phyloP scores from a whole-genome alignment of 2,888 invertebrate genomes.

The Troglohyphantes excavatus region DNA sequence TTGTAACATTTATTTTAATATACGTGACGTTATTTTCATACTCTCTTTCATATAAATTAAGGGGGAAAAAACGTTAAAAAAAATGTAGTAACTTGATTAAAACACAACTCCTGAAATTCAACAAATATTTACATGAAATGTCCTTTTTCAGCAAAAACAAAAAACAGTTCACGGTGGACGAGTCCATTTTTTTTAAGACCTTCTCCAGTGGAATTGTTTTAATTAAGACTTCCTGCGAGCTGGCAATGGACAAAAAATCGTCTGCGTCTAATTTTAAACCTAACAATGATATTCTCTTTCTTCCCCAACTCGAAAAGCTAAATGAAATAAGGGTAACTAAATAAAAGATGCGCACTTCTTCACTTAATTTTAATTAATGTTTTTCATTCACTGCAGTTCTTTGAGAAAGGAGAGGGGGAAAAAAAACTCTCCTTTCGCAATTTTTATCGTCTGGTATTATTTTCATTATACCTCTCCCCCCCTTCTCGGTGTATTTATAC shows the following conservation, averaged over 20 bases:
- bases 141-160: no score
- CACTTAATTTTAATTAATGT: slow-evolving; percentile 45
- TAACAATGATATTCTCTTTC: background rate
- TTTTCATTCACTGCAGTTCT: slow-evolving; percentile 17
- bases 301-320: slow-evolving; percentile 12
- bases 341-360: slow-evolving; percentile 21
- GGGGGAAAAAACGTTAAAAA: no score
- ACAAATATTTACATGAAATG: no score
- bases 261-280: slow-evolving; percentile 25
- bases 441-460: background rate
- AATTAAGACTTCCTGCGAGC: background rate
- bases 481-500: no score
- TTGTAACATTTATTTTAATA: no score
- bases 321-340: slow-evolving; percentile 48
- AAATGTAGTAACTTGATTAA: no score
- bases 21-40: no score
- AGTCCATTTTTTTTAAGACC: background rate
- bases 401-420: slow-evolving; percentile 7
- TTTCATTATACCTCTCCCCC: background rate
- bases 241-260: background rate
- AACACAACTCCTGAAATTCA: background rate
- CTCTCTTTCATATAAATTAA: no score
- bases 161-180: no score
- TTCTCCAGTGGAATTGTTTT: slow-evolving; percentile 3
- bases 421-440: background rate